Base-by-base conservation (phyloP, 2,113 vertebrate species). In the Petroica traversi region DNA sequence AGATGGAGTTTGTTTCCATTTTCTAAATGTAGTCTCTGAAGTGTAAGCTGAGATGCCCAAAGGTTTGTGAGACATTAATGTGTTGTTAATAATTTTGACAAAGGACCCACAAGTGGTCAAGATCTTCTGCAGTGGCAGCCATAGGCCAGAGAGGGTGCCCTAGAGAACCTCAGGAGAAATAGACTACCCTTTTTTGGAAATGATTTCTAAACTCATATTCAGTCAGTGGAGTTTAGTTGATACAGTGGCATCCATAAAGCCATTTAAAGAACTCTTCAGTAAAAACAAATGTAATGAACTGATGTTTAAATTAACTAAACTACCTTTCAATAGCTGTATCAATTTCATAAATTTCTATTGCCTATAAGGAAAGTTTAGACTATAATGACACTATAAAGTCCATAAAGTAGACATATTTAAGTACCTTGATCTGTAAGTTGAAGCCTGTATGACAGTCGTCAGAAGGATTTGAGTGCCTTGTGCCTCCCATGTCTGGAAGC, bases 141-240 rank as follows among this genome's bases (percentile, higher is more conserved):
- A 1, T 16, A 43, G 51, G 28, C 28, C 26, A 58, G 52, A 28
- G 12, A 71, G 7, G 22, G 6, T 40, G 38, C 15, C 10, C 29
- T 69, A 34, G 36, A 64, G 64, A 68, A 78, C 31, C 33, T 73
- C 45, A 84, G 61, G 7, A 61, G 59, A 84, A 24, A 17, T 22
- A 33, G 15, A 15, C 0, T 2, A 23, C 6, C 3, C 5, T 31
- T 6, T 38, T 20, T 57, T 29, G 18, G 11, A 55, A 28, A 72
- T 19, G 6, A 8, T 41, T 38, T 34, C 11, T 51, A 38, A 85
- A 59, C 8, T 69, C 19, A 23, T 33, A 38, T 7, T 5, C 19
- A 78, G 36, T 48, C 40, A 78, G 19, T 61, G 46, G 34, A 81
- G 13, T 61, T 74, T n/a, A 46, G 23, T 5, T 62, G 34, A 36